Base-by-base conservation (phyloP, 2,888 invertebrate species). In the Drosophila histrio region DNA sequence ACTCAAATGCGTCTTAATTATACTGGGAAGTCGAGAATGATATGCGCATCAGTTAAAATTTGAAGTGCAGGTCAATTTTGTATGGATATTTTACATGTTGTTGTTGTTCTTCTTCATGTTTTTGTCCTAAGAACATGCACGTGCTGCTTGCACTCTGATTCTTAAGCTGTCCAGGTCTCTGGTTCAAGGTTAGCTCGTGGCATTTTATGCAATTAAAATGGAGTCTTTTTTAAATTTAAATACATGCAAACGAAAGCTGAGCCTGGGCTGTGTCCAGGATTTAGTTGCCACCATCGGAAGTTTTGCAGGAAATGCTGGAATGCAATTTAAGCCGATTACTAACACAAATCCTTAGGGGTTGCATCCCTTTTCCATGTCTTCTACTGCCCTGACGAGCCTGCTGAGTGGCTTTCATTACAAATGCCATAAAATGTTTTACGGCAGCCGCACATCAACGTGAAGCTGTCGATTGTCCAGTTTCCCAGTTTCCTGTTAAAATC, bases 271-370 rank as follows among this genome's bases (percentile, higher is more conserved):
- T 9, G 24, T n/a, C 11, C 3, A 11, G 11, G 46, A n/a, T 5
- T 11, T 4, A 11, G 38, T 34, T 58, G 50, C 34, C 13, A 8
- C 6, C 38, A 15, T 17, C 21, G 59, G 17, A 49, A 65, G 39
- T 56, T 56, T 30, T 21, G 19, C 15, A 9, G 30, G 46, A 66
- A 67, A 56, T 71, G 77, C 71, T 21, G 46, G 64, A 67, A 56
- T 71, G 77, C 71, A 82, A 71, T 70, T 81, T 83, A 83, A 83
- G 76, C 82, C 82, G 82, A 83, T 83, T 83, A 83, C 68, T 43
- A 68, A 22, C 52, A 52, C 38, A 83, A 83, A 70, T 82, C 70
- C 66, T 44, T 28, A 26, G 21, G 53, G 15, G 15, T n/a, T 30
- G 17, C n/a, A n/a, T 17, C 7, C 15, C 22, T 19, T 11, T 0